phyloP scores from a whole-genome alignment of 2,113 vertebrate genomes.

The Micronycteris hirsuta region DNA sequence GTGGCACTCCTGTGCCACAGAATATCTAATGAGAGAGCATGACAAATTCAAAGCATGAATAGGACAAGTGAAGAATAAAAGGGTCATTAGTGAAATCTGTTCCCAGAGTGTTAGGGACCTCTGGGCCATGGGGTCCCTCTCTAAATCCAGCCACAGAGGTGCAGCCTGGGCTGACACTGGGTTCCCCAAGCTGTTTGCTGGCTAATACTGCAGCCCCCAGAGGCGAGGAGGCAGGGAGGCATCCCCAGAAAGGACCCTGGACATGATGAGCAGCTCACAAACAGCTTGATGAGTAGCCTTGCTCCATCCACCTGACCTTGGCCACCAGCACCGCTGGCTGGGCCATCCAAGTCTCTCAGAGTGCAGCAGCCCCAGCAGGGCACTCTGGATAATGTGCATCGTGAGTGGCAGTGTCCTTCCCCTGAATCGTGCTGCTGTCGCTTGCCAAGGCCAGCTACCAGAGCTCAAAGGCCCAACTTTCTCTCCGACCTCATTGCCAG shows the following conservation, averaged over 20 bases:
- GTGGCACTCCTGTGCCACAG: background rate
- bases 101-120: background rate
- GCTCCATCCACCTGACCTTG: background rate
- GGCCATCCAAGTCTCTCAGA: background rate
- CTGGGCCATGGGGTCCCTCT: background rate
- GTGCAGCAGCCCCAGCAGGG: background rate
- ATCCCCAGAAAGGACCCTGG: background rate
- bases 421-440: constrained; percentile 31
- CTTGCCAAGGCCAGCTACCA: background rate
- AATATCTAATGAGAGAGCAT: background rate
- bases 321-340: background rate
- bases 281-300: background rate
- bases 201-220: background rate
- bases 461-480: background rate
- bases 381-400: background rate
- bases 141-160: background rate
- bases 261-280: background rate
- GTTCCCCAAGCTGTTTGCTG: background rate
- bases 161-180: rapidly evolving
- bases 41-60: background rate
- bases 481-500: background rate
- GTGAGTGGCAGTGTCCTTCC: background rate
- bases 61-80: background rate
- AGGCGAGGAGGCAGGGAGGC: background rate
- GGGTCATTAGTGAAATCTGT: background rate